Base-by-base conservation (phyloP, 2,888 invertebrate genomes). In the Acanthacorydalis orientalis region DNA sequence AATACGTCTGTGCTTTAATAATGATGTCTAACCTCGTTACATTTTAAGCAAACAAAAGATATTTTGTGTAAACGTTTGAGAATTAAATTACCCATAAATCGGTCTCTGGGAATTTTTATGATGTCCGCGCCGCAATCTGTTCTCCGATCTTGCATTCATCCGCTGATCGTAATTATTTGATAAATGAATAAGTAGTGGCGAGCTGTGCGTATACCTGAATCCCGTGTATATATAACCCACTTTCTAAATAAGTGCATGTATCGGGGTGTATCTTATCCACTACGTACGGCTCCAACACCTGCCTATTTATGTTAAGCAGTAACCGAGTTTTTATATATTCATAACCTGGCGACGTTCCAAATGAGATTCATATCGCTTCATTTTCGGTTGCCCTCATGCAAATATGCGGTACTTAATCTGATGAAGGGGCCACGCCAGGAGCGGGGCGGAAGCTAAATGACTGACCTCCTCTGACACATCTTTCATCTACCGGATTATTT, bases 361-460 rank as follows among this genome's bases (percentile, higher is more conserved):
- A 42, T 47, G 37, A 31, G 42, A 42, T 47, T 42, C 43, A 42
- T 47, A 47, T 47, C 43, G 39, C 39, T 15, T 39, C 39, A 31
- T 15, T 33, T 14, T 31, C 14, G 31, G 34, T 32, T 31, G 15
- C 35, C 31, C 15, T 23, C 23, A 16, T 41, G n/a, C 16, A 31
- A 46, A 46, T 46, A 38, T 39, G 43, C 14, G 37, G 37, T 14
- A 33, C 35, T 46, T 46, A 38, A 39, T 46, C 46, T 35, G 42
- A 47, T 42, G 35, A 44, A 44, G 37, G 31, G 44, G 38, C 12
- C n/a, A 37, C 31, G 15, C 15, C 31, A 23, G 32, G 9, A 14
- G 14, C 35, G 14, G 15, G 16, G 35, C 14, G 11, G 40, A 15
- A 32, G 10, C 9, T 39, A 15, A 39, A 39, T 39, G 16, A 8